Percentiles rank a stretch among this genome's conserved stretches.
Conservation (phyloP, 2,113 vertebrate species). For the Dipodomys merriami region DNA sequence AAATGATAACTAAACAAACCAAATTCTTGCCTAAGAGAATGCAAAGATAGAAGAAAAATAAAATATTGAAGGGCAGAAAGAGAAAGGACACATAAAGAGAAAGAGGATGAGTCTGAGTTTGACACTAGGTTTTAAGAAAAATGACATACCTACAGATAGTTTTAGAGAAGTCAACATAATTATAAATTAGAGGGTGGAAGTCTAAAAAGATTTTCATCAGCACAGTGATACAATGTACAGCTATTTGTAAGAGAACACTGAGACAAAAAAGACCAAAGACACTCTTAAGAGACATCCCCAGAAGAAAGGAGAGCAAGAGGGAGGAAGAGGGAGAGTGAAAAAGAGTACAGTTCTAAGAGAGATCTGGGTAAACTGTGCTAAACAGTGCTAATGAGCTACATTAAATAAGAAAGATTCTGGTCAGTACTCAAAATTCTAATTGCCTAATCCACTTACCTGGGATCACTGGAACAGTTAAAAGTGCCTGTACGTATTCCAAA, state of each 20-base stretch:
- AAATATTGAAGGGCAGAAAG: conserved; percentile 22
- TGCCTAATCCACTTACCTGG: conserved; percentile 87
- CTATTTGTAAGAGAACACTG: conserved; percentile 29
- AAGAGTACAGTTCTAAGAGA: background rate
- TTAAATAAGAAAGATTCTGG: conserved; percentile 11
- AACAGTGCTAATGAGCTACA: background rate
- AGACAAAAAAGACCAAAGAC: conserved; percentile 1
- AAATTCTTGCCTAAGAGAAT: conserved; percentile 10
- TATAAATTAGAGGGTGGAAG: conserved; percentile 16
- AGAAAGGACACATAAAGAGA: conserved; percentile 7
- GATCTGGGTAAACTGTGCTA: background rate
- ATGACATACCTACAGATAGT: background rate
- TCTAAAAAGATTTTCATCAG: background rate
- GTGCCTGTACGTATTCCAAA: conserved; percentile 98
- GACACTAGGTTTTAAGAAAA: background rate
- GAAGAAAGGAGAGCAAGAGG: conserved; percentile 1
- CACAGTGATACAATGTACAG: background rate
- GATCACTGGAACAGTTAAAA: conserved; percentile 97
- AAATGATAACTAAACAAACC: conserved; percentile 14
- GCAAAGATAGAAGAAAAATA: background rate
- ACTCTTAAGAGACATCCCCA: background rate
- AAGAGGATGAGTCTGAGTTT: conserved; percentile 36
- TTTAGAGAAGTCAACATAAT: background rate
- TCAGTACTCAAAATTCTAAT: conserved; percentile 57
- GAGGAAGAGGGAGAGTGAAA: background rate